Conservation (phyloP, 64 coral and sea anemone genomes). For the Stylophora pistillata region DNA sequence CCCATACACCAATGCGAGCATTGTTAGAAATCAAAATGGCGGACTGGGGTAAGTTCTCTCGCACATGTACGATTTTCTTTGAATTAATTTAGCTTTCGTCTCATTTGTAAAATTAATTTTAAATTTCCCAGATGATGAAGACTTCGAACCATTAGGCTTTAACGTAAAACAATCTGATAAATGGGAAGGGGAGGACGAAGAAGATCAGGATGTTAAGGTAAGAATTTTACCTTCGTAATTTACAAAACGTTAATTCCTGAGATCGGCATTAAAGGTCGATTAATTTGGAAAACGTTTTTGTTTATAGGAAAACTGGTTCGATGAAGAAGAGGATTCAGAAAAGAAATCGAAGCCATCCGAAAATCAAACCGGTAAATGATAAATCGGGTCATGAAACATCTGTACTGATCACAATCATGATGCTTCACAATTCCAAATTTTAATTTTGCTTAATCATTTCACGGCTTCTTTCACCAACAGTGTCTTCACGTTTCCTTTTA, state of each 20-base stretch:
- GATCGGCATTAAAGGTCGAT: neutral
- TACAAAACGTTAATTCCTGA: neutral
- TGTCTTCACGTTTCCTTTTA: neutral
- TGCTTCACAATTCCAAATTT: too few species aligned
- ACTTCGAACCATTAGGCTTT: conserved; percentile 31
- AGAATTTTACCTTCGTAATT: neutral
- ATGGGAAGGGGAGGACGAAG: conserved; percentile 51
- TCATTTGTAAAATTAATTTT: conserved; percentile 7
- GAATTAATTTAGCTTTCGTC: neutral
- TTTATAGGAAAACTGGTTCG: conserved; percentile 38
- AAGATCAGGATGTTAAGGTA: conserved; percentile 39
- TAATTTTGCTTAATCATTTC: too few species aligned
- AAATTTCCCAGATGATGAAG: conserved; percentile 15
- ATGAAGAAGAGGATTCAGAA: conserved; percentile 23
- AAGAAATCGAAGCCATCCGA: conserved; percentile 10
- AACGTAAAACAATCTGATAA: conserved; percentile 20
- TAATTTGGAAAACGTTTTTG: neutral
- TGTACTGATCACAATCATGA: too few species aligned
- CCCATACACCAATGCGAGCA: conserved; percentile 10
- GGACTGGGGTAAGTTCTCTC: conserved; percentile 30
- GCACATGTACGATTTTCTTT: neutral
- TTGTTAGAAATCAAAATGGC: conserved; percentile 27
- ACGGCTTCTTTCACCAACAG: neutral
- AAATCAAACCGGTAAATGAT: conserved; percentile 9
- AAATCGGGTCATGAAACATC: neutral